A percentile compares a stretch with the other conserved stretches of the same genome.
Evolutionary conservation across 1,140 invertebrate genomes (phyloP).

Genomic region (Achatina immaculata): DNA sequence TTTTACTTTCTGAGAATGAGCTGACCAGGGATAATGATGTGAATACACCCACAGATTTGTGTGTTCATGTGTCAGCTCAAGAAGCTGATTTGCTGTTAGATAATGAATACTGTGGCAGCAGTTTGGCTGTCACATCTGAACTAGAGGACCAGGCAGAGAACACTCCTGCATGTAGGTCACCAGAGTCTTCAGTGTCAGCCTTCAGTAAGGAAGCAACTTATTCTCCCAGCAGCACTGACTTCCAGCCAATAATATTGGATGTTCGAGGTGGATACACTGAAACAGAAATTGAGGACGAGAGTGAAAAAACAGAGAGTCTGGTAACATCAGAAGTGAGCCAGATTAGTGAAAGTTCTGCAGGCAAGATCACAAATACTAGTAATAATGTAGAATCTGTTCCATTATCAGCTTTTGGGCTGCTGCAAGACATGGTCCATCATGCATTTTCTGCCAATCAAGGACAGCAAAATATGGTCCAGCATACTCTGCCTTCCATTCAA

Average conservation of each 20-base stretch:
- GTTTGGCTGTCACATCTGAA: too few species aligned
- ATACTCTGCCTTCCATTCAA: neutral
- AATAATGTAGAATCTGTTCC: neutral
- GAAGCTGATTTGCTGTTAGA: too few species aligned
- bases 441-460: neutral
- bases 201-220: neutral
- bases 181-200: neutral
- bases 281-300: neutral
- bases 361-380: neutral
- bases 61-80: too few species aligned
- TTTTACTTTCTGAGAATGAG: too few species aligned
- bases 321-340: neutral
- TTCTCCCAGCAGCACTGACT: neutral
- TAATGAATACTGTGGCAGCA: too few species aligned
- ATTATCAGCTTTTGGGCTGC: neutral
- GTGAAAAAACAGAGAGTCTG: neutral
- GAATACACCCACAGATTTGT: too few species aligned
- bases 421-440: neutral
- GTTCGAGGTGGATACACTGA: conserved; percentile 3
- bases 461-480: neutral
- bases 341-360: neutral
- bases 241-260: conserved; percentile 21
- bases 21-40: too few species aligned
- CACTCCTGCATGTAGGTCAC: neutral
- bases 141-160: too few species aligned